A percentile compares a stretch with the other conserved stretches of the same genome.
phyloP scores from a whole-genome alignment of 2,113 vertebrate species.

The Pteropus alecto region DNA sequence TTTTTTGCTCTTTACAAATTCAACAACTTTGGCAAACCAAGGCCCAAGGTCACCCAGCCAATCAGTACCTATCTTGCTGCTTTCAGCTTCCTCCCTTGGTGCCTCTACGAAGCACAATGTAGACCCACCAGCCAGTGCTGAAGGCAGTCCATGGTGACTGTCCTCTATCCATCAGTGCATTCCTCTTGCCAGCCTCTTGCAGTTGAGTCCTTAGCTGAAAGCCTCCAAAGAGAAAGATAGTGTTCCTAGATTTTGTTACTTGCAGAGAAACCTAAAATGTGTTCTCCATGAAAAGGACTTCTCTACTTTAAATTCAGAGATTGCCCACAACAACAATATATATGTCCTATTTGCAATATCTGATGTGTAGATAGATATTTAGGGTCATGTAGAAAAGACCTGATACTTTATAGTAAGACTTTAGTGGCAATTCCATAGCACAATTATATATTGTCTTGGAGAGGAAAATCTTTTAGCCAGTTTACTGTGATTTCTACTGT shows the following conservation, averaged over 20 bases:
- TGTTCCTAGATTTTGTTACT: background rate
- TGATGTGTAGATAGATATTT: background rate
- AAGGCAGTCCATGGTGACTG: background rate
- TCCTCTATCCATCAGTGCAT: too few relatives aligned
- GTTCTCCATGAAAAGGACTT: background rate
- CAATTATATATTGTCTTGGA: background rate
- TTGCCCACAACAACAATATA: background rate
- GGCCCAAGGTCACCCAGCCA: background rate
- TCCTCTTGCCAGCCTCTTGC: background rate
- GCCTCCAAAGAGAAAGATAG: background rate
- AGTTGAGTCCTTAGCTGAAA: background rate
- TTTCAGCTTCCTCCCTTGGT: background rate
- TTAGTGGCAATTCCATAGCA: background rate
- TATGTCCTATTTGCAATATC: background rate
- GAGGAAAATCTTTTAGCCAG: slow-evolving; percentile 11
- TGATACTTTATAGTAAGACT: slow-evolving; percentile 3
- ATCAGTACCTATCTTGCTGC: background rate
- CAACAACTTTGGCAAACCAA: background rate
- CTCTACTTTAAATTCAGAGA: background rate
- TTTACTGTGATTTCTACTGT: background rate
- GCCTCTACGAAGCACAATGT: background rate
- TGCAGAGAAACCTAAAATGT: background rate
- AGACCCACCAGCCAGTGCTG: background rate
- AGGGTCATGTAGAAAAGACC: background rate
- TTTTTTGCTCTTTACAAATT: background rate